Percentiles rank a stretch among this genome's conserved stretches.
Evolutionary conservation across 2,797 vertebrate species (phyloP).

Genomic region (Lindbergichthys nudifrons): DNA sequence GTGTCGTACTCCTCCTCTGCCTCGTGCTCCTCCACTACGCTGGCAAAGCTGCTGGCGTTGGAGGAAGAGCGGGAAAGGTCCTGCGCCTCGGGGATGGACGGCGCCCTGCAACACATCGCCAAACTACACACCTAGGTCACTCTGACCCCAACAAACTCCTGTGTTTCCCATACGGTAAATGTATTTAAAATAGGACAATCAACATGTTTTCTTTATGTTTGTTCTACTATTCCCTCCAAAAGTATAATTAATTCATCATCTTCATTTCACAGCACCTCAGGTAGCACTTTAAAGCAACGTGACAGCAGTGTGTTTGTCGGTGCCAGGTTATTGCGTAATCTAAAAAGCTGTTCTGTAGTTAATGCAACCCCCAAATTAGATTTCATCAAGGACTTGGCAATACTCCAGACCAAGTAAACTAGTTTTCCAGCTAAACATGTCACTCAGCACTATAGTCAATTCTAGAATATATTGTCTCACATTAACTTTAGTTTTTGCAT

Average conservation of each 20-base stretch:
- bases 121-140: constrained; percentile 80
- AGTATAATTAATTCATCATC: not conserved
- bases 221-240: not conserved
- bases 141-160: constrained; percentile 34
- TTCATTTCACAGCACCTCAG: constrained; percentile 1
- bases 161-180: not conserved
- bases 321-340: not conserved
- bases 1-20: constrained; percentile 89
- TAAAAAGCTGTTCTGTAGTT: not conserved
- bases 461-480: not conserved
- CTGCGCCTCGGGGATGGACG: constrained; percentile 88
- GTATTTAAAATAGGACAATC: not conserved
- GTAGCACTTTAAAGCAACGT: not conserved
- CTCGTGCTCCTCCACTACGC: constrained; percentile 89
- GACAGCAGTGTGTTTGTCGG: constrained; percentile 11
- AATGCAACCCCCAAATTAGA: not conserved
- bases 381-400: not conserved
- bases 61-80: constrained; percentile 95
- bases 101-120: constrained; percentile 83
- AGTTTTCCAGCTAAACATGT: not conserved
- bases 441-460: not conserved
- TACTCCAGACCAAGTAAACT: no score
- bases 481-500: not conserved
- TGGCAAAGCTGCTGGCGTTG: constrained; percentile 97
- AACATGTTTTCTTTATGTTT: not conserved